Evolutionary conservation across 1,140 invertebrate species (phyloP).

Genomic region (Ylistrum balloti): DNA sequence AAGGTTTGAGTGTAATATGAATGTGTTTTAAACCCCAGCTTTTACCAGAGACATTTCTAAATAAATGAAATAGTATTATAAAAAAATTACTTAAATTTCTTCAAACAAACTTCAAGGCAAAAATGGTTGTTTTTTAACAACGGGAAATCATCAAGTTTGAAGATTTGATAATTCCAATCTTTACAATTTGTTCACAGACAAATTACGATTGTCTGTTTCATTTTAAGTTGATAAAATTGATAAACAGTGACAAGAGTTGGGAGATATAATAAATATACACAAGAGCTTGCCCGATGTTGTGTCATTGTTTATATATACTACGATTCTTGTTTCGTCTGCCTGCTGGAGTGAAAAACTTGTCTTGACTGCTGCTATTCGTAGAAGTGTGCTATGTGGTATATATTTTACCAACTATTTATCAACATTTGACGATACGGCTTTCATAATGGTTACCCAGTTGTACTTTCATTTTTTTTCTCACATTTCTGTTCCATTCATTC

Average conservation of each 20-base stretch:
- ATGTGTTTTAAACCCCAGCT: too few species aligned
- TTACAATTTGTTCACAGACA: background rate
- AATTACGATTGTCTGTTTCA: slow-evolving; percentile 5
- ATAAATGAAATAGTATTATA: too few species aligned
- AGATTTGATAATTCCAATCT: background rate
- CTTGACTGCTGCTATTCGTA: background rate
- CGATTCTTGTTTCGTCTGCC: background rate
- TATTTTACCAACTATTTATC: slow-evolving; percentile 15
- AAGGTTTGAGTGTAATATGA: too few species aligned
- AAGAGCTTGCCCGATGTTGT: background rate
- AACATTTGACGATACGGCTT: background rate
- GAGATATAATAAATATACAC: background rate
- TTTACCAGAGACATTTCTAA: too few species aligned
- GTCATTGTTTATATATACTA: background rate
- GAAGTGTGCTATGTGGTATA: background rate
- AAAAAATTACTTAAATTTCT: too few species aligned
- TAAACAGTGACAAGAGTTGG: background rate
- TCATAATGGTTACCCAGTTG: background rate
- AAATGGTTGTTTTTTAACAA: background rate
- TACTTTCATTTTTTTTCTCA: background rate
- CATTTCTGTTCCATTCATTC: slow-evolving; percentile 5
- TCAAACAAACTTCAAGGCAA: too few species aligned
- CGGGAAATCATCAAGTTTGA: background rate
- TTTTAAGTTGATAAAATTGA: slow-evolving; percentile 23
- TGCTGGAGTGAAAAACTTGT: background rate